Evolutionary conservation across 2,797 vertebrate species (phyloP), one percentile per base, ranked within the genome.

Genomic region (Hyperoplus immaculatus): DNA sequence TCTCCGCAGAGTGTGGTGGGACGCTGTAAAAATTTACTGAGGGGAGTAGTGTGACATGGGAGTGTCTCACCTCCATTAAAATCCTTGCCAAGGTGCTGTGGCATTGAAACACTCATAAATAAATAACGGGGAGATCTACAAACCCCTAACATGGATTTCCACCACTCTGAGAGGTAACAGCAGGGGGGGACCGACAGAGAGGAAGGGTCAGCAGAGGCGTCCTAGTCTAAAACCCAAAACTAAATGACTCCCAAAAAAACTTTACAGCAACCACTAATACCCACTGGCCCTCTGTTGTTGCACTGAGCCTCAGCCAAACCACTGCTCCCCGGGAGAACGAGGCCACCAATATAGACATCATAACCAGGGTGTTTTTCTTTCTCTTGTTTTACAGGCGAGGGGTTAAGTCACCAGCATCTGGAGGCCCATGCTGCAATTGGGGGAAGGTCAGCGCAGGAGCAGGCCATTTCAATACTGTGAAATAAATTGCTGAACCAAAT

Each of bases 11-110:
- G 87, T 85, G 90, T 86, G 92, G 90, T 92, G 85, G 91, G 88
- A 92, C 81, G 72, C 92, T 90, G 93, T 94, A 93, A 95, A 95
- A 94, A 85, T 94, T 94, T 93, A 94, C 90, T 88, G 90, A 94
- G 88, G 88, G 85, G 90, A 92, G 90, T 86, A 86, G 89, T 88
- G 91, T 87, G 89, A 94, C 91, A 92, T 93, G 91, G 91, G 92
- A 93, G 89, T 91, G 91, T 89, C 91, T 94, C 89, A 92, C 92
- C 89, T 94, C 90, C 92, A 91, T 94, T 94, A 92, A 94, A 94
- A 90, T 81, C 87, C 78, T 75, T 88, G 91, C 88, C 92, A 93
- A 85, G 89, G 90, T 89, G 77, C 88, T 86, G 87, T 91, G 89
- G 92, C 86, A 91, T 93, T 94, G 88, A 92, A 94, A 89, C 82